Evolutionary conservation across 2,888 invertebrate genomes (phyloP), one percentile per base, ranked within the genome.

Genomic region (Pemphredon lugubris): DNA sequence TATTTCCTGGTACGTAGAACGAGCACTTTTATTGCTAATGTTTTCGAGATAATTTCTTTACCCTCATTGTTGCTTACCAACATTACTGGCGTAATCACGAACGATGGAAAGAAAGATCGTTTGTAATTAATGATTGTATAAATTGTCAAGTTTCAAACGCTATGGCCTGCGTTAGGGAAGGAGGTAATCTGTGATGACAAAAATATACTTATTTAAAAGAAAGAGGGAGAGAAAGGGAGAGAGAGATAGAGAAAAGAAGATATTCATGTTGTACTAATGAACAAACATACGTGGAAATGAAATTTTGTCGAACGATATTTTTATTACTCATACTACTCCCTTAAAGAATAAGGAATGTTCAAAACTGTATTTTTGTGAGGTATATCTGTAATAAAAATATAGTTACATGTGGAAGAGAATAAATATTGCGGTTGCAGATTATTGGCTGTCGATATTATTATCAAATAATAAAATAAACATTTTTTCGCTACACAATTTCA

Each of bases 341-440:
- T 55, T 74, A 72, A 73, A 73, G 73, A 69, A 58, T 75, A 67
- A 75, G 57, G 67, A 66, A 70, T 64, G 72, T 78, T 34, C 26
- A 32, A 65, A 65, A 42, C 20, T 79, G 82, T 81, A 81, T 81
- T 81, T 81, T 81, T 81, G 72, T 81, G 79, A 81, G 76, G 72
- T 76, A 79, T 69, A 77, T 74, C 82, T 81, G 69, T 79, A 81
- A 81, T 74, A 74, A 77, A 66, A 74, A 79, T 74, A 74, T 80
- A 79, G 65, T 81, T 79, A 58, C 66, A 72, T 57, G 64, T 67
- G 57, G 23, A 63, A 44, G 53, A 61, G 30, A 64, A 44, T 48
- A 48, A 55, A 37, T 34, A 23, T 23, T 18, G 55, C 53, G 64
- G 4, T 59, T 60, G 63, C 67, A 74, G 66, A 78, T 64, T 64